Conservation (phyloP, 2,797 vertebrate species). For the Pogonophryne albipinna region DNA sequence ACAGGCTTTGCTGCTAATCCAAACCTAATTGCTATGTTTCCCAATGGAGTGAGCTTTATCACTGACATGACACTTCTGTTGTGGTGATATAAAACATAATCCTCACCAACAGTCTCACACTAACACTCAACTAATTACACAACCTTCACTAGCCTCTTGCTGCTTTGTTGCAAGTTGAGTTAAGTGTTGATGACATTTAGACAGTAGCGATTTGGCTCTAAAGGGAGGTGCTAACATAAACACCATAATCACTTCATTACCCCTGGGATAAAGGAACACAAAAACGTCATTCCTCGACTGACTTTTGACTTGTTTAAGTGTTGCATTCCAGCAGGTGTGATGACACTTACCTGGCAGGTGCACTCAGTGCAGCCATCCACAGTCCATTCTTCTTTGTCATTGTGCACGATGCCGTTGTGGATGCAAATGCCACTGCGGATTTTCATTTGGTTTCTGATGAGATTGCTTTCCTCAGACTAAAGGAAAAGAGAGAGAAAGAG, state of each 20-base stretch:
- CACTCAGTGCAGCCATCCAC: constrained; percentile 97
- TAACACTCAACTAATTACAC: constrained; percentile 63
- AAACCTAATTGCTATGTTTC: constrained; percentile 66
- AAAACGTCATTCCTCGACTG: constrained; percentile 22
- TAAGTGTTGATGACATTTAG: constrained; percentile 51
- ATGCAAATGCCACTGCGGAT: constrained; percentile 87
- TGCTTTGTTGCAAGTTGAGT: constrained; percentile 46
- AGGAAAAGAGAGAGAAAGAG: constrained; percentile 14
- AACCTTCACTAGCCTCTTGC: constrained; percentile 30
- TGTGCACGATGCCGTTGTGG: constrained; percentile 91
- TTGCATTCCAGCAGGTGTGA: constrained; percentile 50
- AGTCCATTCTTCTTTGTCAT: constrained; percentile 94
- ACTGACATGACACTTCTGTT: constrained; percentile 50
- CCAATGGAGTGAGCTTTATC: constrained; percentile 60
- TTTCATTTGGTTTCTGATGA: constrained; percentile 82
- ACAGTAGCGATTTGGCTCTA: constrained; percentile 38
- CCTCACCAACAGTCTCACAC: constrained; percentile 33
- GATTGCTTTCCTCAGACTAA: constrained; percentile 87
- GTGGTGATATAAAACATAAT: constrained; percentile 54
- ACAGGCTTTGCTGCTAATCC: constrained; percentile 35
- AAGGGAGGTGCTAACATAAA: constrained; percentile 48
- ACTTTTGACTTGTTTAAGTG: constrained; percentile 30
- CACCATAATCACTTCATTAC: constrained; percentile 60
- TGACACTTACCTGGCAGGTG: constrained; percentile 92
- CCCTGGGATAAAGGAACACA: constrained; percentile 33